Base-by-base conservation (phyloP, 1,140 invertebrate genomes). In the Drosophila chauvacae region DNA sequence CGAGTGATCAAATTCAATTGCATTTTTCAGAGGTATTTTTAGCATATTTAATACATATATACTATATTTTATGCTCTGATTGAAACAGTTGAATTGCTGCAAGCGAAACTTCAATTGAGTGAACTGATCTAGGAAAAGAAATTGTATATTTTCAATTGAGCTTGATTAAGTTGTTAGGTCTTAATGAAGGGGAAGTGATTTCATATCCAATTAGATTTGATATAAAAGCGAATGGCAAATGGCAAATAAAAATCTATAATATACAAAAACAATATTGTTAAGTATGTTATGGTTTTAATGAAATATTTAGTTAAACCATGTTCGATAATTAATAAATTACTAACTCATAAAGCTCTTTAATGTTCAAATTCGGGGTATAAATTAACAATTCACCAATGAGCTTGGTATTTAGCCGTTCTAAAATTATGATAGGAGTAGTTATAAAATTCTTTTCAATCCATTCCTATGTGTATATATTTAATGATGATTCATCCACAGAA, bases 401-500 rank as follows among this genome's bases (percentile, higher is more conserved):
- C 7, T 30, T 7, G 28, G 7, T 13, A 23, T 26, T 60, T 35
- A 28, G 9, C 4, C 16, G n/a, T 33, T 53, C n/a, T 33, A 18
- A 33, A 18, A 51, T 0, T 18, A 18, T 7, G 11, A 51, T 18
- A 18, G 3, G 6, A 7, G 6, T 33, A 13, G n/a, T 51, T 33
- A 7, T 53, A 33, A 13, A 35, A 14, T 20, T 53, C 11, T 14
- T 30, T 14, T 20, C 13, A 14, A 14, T 53, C 30, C 26, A 55
- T 39, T 16, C 18, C 39, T n/a, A 13, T 60, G 7, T 35, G 33
- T 5, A 10, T 59, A 69, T 44, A 35, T 65, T 44, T 64, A 44
- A 42, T 23, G 37, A 69, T 69, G 65, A 69, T 20, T 69, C 47
- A 69, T 20, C 28, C 11, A 9, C 28, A 33, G n/a, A 64, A 35